Evolutionary conservation across 2,888 invertebrate species (phyloP).

Genomic region (Pandemis corylana): DNA sequence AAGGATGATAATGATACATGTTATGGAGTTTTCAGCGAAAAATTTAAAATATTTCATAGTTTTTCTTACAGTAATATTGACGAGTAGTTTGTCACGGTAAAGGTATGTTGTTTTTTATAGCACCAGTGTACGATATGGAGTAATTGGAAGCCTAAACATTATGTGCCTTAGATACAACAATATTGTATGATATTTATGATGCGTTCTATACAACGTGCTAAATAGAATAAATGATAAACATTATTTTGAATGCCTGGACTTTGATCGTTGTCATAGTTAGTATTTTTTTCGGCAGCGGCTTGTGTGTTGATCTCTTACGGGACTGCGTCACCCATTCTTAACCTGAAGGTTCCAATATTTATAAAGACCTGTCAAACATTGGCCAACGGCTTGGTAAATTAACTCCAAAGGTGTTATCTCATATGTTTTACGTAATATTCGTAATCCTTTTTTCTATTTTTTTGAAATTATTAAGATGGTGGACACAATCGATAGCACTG

Average conservation of each 20-base stretch:
- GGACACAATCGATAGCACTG: slow-evolving; percentile 9
- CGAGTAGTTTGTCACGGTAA: slow-evolving; percentile 61
- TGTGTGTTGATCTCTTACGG: slow-evolving; percentile 63
- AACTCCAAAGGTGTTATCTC: slow-evolving; percentile 32
- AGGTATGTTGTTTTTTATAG: slow-evolving; percentile 68
- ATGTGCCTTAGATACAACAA: slow-evolving; percentile 86
- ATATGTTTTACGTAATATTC: slow-evolving; percentile 12
- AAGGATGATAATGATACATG: background rate
- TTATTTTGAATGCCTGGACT: slow-evolving; percentile 79
- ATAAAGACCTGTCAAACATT: slow-evolving; percentile 42
- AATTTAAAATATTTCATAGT: background rate
- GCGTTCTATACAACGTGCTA: slow-evolving; percentile 85
- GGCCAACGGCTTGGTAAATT: slow-evolving; percentile 33
- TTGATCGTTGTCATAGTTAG: slow-evolving; percentile 71
- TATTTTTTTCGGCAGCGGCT: slow-evolving; percentile 74
- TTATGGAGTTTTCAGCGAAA: background rate
- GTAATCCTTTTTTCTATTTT: slow-evolving; percentile 9
- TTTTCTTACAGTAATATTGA: slow-evolving; percentile 29
- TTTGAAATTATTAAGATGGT: background rate
- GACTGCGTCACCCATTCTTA: slow-evolving; percentile 53
- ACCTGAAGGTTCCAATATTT: slow-evolving; percentile 42
- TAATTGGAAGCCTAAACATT: slow-evolving; percentile 85
- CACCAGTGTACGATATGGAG: slow-evolving; percentile 82
- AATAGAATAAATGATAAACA: slow-evolving; percentile 81
- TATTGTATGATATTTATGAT: slow-evolving; percentile 85